Evolutionary conservation across 1,140 invertebrate species (phyloP).

Genomic region (Drosophila grimshawi): DNA sequence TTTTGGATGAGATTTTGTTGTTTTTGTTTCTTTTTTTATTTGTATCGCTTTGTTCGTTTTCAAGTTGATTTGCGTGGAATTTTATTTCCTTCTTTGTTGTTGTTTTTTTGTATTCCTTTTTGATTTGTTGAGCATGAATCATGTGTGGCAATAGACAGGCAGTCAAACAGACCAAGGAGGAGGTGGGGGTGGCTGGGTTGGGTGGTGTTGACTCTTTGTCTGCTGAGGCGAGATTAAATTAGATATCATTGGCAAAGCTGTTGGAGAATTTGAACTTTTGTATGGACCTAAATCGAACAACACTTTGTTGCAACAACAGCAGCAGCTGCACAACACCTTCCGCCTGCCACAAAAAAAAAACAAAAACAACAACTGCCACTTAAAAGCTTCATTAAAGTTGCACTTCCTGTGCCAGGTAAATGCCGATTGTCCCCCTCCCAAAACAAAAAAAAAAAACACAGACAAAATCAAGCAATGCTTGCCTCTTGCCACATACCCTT

Average conservation of each 20-base stretch:
- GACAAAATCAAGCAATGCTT: slow-evolving; percentile 65
- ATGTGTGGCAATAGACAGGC: slow-evolving; percentile 9
- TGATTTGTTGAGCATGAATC: slow-evolving; percentile 34
- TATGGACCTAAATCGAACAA: slow-evolving; percentile 21
- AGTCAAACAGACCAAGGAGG: slow-evolving; percentile 10
- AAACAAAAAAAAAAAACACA: neutral
- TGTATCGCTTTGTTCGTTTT: slow-evolving; percentile 53
- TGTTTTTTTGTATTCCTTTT: neutral
- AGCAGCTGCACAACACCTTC: slow-evolving; percentile 48
- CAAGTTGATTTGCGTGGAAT: slow-evolving; percentile 78
- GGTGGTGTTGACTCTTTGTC: slow-evolving; percentile 5
- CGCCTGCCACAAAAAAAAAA: slow-evolving; percentile 3
- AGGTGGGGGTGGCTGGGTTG: neutral
- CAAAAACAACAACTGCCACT: slow-evolving; percentile 36
- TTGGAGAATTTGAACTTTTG: slow-evolving; percentile 13
- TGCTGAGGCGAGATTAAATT: slow-evolving; percentile 41
- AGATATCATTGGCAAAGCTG: slow-evolving; percentile 27
- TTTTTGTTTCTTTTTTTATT: slow-evolving; percentile 16
- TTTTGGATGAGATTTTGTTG: slow-evolving; percentile 36
- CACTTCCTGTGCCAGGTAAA: slow-evolving; percentile 63
- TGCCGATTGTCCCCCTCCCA: slow-evolving; percentile 23
- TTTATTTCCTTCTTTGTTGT: slow-evolving; percentile 60
- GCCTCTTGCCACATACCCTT: slow-evolving; percentile 8
- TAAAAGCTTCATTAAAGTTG: slow-evolving; percentile 82
- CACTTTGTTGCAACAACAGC: slow-evolving; percentile 35